Percentiles rank a stretch among this genome's conserved stretches.
Evolutionary conservation across 2,113 vertebrate species (phyloP).

Genomic region (Hippocampus abdominalis): DNA sequence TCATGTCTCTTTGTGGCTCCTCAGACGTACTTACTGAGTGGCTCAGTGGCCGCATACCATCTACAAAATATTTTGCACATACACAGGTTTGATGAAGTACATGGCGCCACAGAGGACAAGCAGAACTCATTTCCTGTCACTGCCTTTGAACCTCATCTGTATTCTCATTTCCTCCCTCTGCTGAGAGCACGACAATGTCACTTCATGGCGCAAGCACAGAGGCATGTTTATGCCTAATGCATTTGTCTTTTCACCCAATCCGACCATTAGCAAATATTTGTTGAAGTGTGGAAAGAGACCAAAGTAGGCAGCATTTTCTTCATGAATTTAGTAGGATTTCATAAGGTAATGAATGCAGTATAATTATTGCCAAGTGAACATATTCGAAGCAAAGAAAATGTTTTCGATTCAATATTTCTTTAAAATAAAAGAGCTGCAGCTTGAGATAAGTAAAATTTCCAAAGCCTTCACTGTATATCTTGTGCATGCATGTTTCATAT

Average conservation of each 20-base stretch:
- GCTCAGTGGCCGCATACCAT: constrained; percentile 45
- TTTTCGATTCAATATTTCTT: not conserved
- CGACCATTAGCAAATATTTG: constrained; percentile 11
- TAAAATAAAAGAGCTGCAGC: not conserved
- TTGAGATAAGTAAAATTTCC: too few relatives aligned
- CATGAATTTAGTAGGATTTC: not conserved
- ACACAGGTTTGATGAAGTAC: constrained; percentile 69
- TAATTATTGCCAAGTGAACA: not conserved
- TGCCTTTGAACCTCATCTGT: constrained; percentile 65
- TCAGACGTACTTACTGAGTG: constrained; percentile 27
- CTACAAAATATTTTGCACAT: constrained; percentile 43
- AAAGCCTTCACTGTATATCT: too few relatives aligned
- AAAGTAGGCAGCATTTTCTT: not conserved
- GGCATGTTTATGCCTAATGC: constrained; percentile 43
- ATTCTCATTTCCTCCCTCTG: constrained; percentile 67
- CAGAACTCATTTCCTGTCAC: constrained; percentile 71
- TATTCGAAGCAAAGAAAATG: not conserved
- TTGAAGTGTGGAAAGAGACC: not conserved
- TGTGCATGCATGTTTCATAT: too few relatives aligned
- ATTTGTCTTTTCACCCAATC: constrained; percentile 38
- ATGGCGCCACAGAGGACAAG: constrained; percentile 67
- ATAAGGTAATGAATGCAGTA: not conserved
- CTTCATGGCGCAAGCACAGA: constrained; percentile 47
- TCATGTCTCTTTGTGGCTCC: constrained; percentile 27
- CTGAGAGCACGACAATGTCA: constrained; percentile 58